Base-by-base conservation (phyloP, 2,113 vertebrate genomes). In the Rhizomys pruinosus region DNA sequence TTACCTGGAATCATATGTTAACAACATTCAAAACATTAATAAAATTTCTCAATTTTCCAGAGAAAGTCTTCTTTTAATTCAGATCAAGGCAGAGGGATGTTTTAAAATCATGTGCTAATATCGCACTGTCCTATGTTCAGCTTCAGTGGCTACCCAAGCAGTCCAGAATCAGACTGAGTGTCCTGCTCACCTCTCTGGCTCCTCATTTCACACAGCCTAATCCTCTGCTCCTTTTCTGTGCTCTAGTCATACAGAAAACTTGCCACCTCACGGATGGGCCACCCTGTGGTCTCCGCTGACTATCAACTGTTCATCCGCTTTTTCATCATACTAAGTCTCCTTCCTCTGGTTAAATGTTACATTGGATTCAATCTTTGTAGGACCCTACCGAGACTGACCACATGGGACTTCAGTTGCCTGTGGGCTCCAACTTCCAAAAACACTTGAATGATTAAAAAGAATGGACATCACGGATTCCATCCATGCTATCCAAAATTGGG, bases 31-130 rank as follows among this genome's bases (percentile, higher is more conserved):
- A 94, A 86, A 52, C 77, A 61, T 57, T 76, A 84, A 63, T 68
- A 85, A 57, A 80, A 76, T 34, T 91, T n/a, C 55, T 34, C 9
- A 73, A 47, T 78, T 71, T 42, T 88, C n/a, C 80, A 90, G 77
- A 76, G 15, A 96, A 95, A 71, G 20, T 17, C 57, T 81, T 87
- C 34, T 86, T n/a, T 80, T 47, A 66, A 85, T n/a, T 66, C 32
- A 29, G 5, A 76, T 32, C 12, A 94, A 95, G 44, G n/a, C 63
- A 82, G 7, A 34, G 7, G 52, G n/a, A 34, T 72, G 7, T n/a
- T 93, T 87, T 42, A 82, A 74, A 66, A 32, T 12, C 5, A 0
- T 39, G 7, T 55, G 4, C 84, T 73, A 78, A 9, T 63, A 69
- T 19, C 5, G 20, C 3, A 66, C 1, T 64, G 10, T 69, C 20